Conservation (phyloP, 2,888 invertebrate species). For the Strigamia transsilvanica region DNA sequence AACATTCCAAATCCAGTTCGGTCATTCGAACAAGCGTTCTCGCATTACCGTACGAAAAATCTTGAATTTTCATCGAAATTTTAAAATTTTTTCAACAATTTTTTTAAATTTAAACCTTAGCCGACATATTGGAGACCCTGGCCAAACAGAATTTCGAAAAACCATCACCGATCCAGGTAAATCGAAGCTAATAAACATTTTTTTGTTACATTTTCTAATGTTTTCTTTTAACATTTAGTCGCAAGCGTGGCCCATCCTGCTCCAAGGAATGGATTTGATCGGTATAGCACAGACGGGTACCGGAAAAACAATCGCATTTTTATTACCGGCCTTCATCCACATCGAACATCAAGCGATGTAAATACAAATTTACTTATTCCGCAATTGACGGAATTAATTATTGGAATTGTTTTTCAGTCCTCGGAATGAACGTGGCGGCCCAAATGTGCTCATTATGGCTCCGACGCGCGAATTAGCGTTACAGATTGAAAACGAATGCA, state of each 20-base stretch:
- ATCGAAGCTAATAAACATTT: background rate
- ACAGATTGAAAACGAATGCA: conserved; percentile 90
- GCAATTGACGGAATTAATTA: too few species aligned
- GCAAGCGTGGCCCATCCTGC: conserved; percentile 93
- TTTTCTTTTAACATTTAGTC: conserved; percentile 69
- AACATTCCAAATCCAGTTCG: conserved; percentile 79
- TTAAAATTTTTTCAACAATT: background rate
- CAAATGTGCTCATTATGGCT: conserved; percentile 86
- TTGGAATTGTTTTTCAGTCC: conserved; percentile 69
- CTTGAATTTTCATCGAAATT: background rate
- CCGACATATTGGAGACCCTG: conserved; percentile 83
- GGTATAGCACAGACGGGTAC: conserved; percentile 96
- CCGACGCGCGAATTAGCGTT: conserved; percentile 92
- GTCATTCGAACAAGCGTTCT: conserved; percentile 84
- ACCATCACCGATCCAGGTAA: conserved; percentile 82
- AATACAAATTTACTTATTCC: too few species aligned
- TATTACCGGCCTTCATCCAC: conserved; percentile 91
- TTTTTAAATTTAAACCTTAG: conserved; percentile 58
- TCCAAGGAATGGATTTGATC: conserved; percentile 91
- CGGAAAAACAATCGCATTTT: conserved; percentile 90
- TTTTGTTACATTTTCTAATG: background rate
- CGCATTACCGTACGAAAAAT: conserved; percentile 70
- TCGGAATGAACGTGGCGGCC: conserved; percentile 76
- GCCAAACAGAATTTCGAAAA: conserved; percentile 78
- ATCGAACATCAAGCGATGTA: conserved; percentile 79